A percentile compares a stretch with the other conserved stretches of the same genome.
phyloP scores from a whole-genome alignment of 30 jellyfish, hydroid and myxozoan species.

The Rhopilema esculentum region DNA sequence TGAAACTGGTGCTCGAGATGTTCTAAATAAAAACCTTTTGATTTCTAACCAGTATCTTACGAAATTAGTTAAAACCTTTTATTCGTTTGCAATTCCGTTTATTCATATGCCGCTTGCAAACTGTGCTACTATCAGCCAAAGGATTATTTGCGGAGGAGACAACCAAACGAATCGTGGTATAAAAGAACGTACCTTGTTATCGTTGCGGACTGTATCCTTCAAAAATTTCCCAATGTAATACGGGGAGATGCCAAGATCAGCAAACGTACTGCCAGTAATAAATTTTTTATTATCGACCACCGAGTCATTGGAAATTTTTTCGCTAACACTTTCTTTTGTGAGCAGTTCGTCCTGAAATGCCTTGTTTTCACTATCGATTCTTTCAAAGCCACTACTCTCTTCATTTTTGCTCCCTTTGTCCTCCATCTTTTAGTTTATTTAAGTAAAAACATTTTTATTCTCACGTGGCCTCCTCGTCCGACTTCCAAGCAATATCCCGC shows the following conservation, averaged over 20 bases:
- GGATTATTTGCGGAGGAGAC: too few species aligned
- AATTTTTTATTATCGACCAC: background rate
- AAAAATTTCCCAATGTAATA: slow-evolving; percentile 37
- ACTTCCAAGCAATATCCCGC: background rate
- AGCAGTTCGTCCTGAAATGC: slow-evolving; percentile 26
- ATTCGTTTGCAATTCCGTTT: too few species aligned
- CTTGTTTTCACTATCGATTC: slow-evolving; percentile 30
- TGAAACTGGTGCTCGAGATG: background rate
- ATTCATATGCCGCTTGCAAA: background rate
- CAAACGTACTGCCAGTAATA: slow-evolving; percentile 3
- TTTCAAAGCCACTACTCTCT: background rate
- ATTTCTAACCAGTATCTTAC: too few species aligned
- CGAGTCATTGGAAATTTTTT: background rate
- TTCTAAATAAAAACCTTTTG: too few species aligned
- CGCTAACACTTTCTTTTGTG: background rate
- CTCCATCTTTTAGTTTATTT: background rate
- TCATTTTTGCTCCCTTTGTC: background rate
- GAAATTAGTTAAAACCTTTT: too few species aligned
- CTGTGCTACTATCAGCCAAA: background rate
- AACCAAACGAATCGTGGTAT: too few species aligned
- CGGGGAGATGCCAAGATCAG: slow-evolving; percentile 9
- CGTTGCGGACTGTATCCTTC: slow-evolving; percentile 53
- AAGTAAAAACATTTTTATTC: background rate
- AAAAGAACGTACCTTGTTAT: slow-evolving; percentile 30
- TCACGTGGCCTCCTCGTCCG: background rate